Conservation (phyloP, 2,113 vertebrate genomes). For the Myiozetetes cayanensis region DNA sequence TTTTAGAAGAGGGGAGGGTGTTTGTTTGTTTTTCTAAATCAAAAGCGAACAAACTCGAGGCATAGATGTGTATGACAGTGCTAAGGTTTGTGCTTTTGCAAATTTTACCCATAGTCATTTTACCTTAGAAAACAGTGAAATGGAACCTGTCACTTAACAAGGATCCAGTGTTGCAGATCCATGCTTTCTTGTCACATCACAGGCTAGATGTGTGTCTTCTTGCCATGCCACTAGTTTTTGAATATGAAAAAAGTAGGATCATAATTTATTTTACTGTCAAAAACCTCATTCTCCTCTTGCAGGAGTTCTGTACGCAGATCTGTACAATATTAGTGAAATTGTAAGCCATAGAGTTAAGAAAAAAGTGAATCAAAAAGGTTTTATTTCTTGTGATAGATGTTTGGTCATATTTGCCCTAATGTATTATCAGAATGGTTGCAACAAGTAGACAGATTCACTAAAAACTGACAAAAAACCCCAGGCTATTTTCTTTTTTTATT, state of each 20-base stretch:
- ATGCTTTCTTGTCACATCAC: not conserved
- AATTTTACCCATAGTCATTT: not conserved
- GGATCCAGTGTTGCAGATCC: not conserved
- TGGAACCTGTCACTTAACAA: not conserved
- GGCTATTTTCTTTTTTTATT: not conserved
- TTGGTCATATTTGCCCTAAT: not conserved
- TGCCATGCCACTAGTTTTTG: not conserved
- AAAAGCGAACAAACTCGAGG: slow-evolving; percentile 7
- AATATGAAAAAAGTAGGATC: not conserved
- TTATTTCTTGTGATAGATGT: not conserved
- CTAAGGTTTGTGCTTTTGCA: not conserved
- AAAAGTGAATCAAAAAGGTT: not conserved
- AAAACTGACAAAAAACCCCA: not conserved
- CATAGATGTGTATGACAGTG: not conserved
- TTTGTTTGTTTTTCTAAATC: slow-evolving; percentile 41
- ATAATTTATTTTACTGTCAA: not conserved
- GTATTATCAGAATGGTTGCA: not conserved
- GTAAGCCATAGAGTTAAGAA: not conserved
- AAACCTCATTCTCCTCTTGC: not conserved
- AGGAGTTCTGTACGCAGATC: not conserved
- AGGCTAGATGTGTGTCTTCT: not conserved
- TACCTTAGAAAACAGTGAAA: not conserved
- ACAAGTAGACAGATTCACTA: not conserved
- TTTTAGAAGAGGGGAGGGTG: not conserved
- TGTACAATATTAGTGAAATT: not conserved